These are phyloP conservation scores for Drosophila watanabei DNA, from an alignment of 1,140 invertebrate genomes.

Conservation along the genomic window DNA sequence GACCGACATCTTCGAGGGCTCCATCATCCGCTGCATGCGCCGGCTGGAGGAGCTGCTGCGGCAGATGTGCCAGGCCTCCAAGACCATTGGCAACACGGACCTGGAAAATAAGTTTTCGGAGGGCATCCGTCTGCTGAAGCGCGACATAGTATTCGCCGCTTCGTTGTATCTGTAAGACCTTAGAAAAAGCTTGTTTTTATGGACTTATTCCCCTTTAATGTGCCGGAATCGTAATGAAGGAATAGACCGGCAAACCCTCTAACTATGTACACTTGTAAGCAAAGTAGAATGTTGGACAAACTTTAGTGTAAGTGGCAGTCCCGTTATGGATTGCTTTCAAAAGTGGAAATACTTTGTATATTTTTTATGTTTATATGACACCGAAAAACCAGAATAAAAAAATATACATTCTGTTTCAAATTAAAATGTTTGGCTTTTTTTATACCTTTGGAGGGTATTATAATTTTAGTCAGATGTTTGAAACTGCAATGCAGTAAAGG, in stretches of 20 bases:
- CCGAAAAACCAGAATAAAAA: slow-evolving; percentile 7
- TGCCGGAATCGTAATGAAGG: neutral
- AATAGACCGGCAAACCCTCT: neutral
- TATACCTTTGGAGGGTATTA: no score
- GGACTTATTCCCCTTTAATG: neutral
- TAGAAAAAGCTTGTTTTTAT: neutral
- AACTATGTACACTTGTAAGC: neutral
- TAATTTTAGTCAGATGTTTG: no score
- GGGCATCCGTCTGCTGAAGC: slow-evolving; percentile 96
- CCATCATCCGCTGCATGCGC: slow-evolving; percentile 98
- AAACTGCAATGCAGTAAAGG: no score
- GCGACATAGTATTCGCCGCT: slow-evolving; percentile 99
- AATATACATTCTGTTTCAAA: no score
- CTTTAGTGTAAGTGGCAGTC: neutral
- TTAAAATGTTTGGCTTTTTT: no score
- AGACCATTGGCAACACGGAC: slow-evolving; percentile 98
- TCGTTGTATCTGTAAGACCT: slow-evolving; percentile 96
- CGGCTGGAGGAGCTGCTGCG: slow-evolving; percentile 97
- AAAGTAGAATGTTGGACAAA: neutral
- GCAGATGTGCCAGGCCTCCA: slow-evolving; percentile 98
- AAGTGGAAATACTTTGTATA: slow-evolving; percentile 7
- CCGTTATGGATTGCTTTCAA: neutral
- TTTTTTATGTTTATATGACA: slow-evolving; percentile 21
- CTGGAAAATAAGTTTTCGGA: slow-evolving; percentile 98
- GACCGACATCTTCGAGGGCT: slow-evolving; percentile 99